These are phyloP conservation scores for Drosophila biarmipes DNA, from an alignment of 1,140 invertebrate species.

Conservation along the genomic window DNA sequence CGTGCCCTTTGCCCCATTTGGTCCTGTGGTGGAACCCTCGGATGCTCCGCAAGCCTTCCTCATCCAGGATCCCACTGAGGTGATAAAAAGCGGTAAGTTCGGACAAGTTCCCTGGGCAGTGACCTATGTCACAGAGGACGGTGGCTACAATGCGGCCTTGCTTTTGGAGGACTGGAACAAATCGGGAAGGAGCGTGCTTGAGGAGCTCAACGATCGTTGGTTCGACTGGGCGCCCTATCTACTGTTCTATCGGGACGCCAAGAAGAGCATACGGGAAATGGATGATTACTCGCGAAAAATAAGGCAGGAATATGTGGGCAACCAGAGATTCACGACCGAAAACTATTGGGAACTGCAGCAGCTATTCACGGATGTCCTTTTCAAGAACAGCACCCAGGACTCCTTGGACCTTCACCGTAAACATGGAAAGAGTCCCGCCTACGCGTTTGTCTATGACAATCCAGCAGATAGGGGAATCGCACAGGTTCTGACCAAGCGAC, in stretches of 20 bases:
- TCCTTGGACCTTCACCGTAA: constrained; percentile 47
- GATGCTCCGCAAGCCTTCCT: constrained; percentile 85
- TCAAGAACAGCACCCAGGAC: constrained; percentile 52
- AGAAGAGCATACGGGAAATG: constrained; percentile 34
- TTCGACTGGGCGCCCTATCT: constrained; percentile 53
- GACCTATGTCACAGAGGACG: constrained; percentile 85
- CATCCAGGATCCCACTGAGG: constrained; percentile 84
- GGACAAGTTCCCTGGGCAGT: constrained; percentile 86
- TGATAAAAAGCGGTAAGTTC: constrained; percentile 85
- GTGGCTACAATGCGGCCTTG: constrained; percentile 85
- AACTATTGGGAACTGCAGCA: constrained; percentile 49
- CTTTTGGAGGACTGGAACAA: constrained; percentile 12
- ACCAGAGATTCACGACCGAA: constrained; percentile 38
- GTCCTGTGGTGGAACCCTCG: constrained; percentile 85
- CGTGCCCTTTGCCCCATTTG: constrained; percentile 87
- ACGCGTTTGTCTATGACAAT: constrained; percentile 66
- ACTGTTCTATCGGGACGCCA: constrained; percentile 51
- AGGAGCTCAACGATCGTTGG: constrained; percentile 55
- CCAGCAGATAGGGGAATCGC: constrained; percentile 48
- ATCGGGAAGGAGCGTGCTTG: constrained; percentile 15
- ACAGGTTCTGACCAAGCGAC: constrained; percentile 21
- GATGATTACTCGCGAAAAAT: constrained; percentile 47
- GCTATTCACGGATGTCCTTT: constrained; percentile 64
- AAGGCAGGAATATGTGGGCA: constrained; percentile 45
- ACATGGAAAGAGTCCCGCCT: constrained; percentile 33